Percentiles rank a stretch among this genome's conserved stretches.
phyloP scores from a whole-genome alignment of 2,113 vertebrate species.

The Rousettus leschenaultii region DNA sequence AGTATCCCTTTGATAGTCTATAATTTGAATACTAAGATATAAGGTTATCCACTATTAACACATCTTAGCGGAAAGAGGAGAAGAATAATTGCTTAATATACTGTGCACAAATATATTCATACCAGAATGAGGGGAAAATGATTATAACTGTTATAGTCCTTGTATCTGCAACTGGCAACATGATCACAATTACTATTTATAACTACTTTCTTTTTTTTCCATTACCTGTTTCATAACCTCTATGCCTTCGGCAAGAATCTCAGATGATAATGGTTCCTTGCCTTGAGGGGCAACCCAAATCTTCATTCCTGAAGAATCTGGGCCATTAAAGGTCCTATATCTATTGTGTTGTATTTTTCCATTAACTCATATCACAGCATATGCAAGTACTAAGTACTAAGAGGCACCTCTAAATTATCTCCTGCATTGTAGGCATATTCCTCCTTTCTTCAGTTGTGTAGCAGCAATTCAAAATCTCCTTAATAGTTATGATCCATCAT shows the following conservation, averaged over 20 bases:
- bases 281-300: not conserved
- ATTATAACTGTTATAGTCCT: not conserved
- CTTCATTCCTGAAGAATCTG: not conserved
- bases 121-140: not conserved
- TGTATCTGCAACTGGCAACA: not conserved
- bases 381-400: not conserved
- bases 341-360: not conserved
- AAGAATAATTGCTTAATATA: not conserved
- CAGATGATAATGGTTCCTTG: not conserved
- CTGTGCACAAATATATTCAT: not conserved
- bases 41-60: not conserved
- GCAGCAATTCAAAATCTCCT: not conserved
- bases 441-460: not conserved
- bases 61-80: not conserved
- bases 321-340: not conserved
- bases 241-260: not conserved
- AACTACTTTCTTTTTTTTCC: not conserved
- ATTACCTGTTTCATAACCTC: not conserved
- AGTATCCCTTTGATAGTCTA: not conserved
- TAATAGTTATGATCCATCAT: not conserved
- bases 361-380: not conserved
- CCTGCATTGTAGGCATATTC: not conserved
- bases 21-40: not conserved
- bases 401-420: not conserved
- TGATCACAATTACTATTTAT: not conserved